Base-by-base conservation (phyloP, 2,888 invertebrate genomes). In the Lingula anatina region DNA sequence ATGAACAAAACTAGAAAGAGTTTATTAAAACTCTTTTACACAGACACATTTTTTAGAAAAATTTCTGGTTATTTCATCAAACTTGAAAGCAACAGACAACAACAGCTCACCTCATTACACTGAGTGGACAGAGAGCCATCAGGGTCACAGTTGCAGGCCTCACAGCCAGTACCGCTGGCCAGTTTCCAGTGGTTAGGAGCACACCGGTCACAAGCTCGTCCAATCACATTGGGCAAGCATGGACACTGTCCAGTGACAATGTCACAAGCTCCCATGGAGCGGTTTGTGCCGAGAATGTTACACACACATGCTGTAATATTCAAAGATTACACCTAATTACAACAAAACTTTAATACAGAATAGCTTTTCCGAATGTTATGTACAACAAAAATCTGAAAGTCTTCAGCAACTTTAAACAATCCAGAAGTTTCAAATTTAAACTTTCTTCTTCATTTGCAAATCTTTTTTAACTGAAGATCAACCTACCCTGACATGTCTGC, bases 121-220 rank as follows among this genome's bases (percentile, higher is more conserved):
- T 90, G 89, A 31, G 86, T 81, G 41, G 85, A 84, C 28, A 82
- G 56, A 9, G 95, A 89, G 26, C 99, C 99, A 48, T 87, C 82
- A 9, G 86, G 83, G 78, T 99, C 97, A 79, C 96, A 97, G 56
- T 87, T 86, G 76, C 96, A 97, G 15, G 87, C 80, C 68, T 91
- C 90, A 76, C 99, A 99, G 4, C 99, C 99, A 62, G 85, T 84
- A 7, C 93, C 94, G 58, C 90, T 87, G 18, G 93, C 94, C 61
- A 99, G 89, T 80, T 92, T 90, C 94, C 94, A 99, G 77, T 95
- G 90, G 74, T 94, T 89, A 53, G 85, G 83, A 36, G 86, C 86
- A 76, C 99, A 99, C 59, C 84, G 81, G 70, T 94, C 92, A 73
- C 99, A 99, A 58, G 85, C 83, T 51, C 84, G 78, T 0, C 99